Conservation (phyloP, 2,113 vertebrate species). For the Chaetura pelagica region DNA sequence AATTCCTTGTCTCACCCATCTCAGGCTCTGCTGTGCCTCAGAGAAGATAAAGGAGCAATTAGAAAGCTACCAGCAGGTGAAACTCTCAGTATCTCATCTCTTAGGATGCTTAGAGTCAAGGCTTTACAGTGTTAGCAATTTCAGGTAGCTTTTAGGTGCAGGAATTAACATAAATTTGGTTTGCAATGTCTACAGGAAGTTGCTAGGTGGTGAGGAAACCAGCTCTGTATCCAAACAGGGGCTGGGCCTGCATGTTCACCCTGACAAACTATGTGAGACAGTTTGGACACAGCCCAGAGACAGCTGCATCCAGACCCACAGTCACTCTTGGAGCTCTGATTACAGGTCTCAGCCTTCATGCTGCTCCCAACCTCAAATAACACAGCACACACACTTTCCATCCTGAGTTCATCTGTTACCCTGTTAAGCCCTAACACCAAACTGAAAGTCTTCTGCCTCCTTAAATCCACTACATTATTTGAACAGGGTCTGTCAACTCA, state of each 20-base stretch:
- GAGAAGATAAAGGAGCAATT: neutral
- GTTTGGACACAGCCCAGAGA: neutral
- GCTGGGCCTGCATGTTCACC: neutral
- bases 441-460: neutral
- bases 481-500: neutral
- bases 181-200: neutral
- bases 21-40: neutral
- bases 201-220: neutral
- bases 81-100: neutral
- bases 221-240: neutral
- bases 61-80: neutral
- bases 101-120: accelerated
- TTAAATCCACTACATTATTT: neutral
- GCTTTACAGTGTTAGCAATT: neutral
- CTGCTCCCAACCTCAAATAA: neutral
- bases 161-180: neutral
- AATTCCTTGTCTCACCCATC: neutral
- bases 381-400: neutral
- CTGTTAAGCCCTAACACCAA: neutral
- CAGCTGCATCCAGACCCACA: neutral
- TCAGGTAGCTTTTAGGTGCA: neutral
- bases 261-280: neutral
- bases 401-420: neutral
- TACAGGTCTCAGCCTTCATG: neutral
- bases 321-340: neutral